Evolutionary conservation across 2,797 vertebrate species (phyloP).

Genomic region (Masticophis lateralis): DNA sequence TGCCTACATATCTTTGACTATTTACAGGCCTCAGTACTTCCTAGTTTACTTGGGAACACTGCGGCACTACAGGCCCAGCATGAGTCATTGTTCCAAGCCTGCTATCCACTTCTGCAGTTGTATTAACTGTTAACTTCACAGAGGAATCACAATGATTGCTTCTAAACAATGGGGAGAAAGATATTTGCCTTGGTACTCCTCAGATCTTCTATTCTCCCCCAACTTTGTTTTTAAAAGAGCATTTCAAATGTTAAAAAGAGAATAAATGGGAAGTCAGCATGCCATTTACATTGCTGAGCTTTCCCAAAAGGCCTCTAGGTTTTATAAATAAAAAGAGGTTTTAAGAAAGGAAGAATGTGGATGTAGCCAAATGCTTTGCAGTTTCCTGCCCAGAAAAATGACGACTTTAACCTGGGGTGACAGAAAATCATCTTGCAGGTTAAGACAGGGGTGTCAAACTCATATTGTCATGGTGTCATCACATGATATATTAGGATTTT

Average conservation of each 20-base stretch:
- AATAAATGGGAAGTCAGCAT: neutral
- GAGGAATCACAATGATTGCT: constrained; percentile 32
- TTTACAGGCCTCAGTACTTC: constrained; percentile 35
- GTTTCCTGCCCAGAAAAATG: neutral
- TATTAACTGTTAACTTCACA: constrained; percentile 39
- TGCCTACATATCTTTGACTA: constrained; percentile 29
- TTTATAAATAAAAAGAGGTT: neutral
- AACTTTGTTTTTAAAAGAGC: neutral
- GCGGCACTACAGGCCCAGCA: neutral
- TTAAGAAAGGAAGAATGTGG: neutral
- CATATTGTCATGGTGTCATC: too few species aligned
- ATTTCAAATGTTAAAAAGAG: neutral
- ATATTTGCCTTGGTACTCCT: neutral
- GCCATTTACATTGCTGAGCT: neutral
- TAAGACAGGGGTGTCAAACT: too few species aligned
- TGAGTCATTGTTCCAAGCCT: constrained; percentile 36
- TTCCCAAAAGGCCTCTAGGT: neutral
- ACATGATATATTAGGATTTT: too few species aligned
- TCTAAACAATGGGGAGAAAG: constrained; percentile 11
- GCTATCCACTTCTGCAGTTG: neutral
- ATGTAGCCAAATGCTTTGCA: neutral
- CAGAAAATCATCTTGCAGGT: neutral
- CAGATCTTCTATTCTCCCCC: neutral
- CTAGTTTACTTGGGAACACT: constrained; percentile 12
- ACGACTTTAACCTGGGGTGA: neutral